Evolutionary conservation across 2,888 invertebrate genomes (phyloP), one percentile per base, ranked within the genome.

Genomic region (Oxyteleia sp.): DNA sequence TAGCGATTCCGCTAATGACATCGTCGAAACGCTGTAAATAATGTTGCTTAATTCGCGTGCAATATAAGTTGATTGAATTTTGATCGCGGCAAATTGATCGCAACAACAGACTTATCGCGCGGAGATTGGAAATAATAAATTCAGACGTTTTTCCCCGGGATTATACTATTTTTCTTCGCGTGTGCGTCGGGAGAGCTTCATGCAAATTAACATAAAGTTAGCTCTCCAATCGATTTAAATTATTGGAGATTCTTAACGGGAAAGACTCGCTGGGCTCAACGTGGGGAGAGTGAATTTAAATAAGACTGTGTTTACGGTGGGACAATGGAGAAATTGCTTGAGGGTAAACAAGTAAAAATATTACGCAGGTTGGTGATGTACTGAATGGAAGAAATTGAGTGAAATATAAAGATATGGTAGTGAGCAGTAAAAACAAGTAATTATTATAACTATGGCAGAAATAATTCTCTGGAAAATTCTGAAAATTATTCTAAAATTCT

Each of bases 51-150:
- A 35, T 16, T n/a, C 20, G 43, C 43, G 29, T 49, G 64, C 74
- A 45, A 64, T 74, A 64, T 15, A 51, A 63, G 55, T 64, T 74
- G 64, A 64, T 74, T 74, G 26, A 64, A 64, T 74, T 64, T 63
- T 55, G 55, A 74, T 74, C 55, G 47, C 63, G 47, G 47, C 55
- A 41, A 74, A 74, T 74, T 64, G 64, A 55, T 64, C 45, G 63
- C 29, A 74, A 64, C 55, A 64, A 64, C 74, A 64, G 47, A n/a
- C 45, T 53, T 35, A 64, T 74, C 35, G 10, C 45, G 47, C 55
- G n/a, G 10, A 55, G 55, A 74, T 74, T 55, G 57, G 8, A 41
- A 45, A 57, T 26, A 47, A 74, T 74, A 74, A 43, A 53, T 74
- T 53, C 38, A 57, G 47, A n/a, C 35, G 18, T 69, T 69, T 69